Base-by-base conservation (phyloP, 2,888 invertebrate genomes). In the Nomada ferruginata region DNA sequence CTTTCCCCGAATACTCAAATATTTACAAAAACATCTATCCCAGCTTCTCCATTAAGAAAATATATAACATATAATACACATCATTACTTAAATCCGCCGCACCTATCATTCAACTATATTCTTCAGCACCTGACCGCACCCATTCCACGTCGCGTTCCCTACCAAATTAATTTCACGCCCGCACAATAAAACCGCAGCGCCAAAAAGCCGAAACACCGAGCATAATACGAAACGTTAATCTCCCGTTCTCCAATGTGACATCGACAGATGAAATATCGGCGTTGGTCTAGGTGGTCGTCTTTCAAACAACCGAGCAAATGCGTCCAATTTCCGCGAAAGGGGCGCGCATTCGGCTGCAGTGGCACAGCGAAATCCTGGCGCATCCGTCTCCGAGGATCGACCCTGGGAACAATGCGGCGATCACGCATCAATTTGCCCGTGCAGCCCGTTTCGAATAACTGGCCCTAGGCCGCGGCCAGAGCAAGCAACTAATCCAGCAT, bases 351-450 rank as follows among this genome's bases (percentile, higher is more conserved):
- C 74, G 76, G 79, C 73, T 74, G 59, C 65, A 44, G 57, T 63
- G 60, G 76, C 57, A 50, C 69, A 36, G 60, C 71, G 71, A 68
- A 83, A 85, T 83, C 79, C 66, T 68, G 70, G 57, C 60, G 57
- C 74, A 82, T 81, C 72, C 79, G 74, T 85, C 74, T 80, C 69
- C 23, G 81, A 71, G 66, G 74, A 75, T 71, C 59, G 23, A 60
- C 42, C 36, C 68, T 55, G 86, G 52, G 83, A 77, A 90, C 89
- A 89, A 90, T 90, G 75, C 83, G 81, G 65, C 85, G 89, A 90
- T 91, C 87, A 86, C 85, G 85, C 87, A 88, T 89, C 89, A 88
- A 91, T 90, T 91, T 89, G 88, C 85, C 86, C 72, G 85, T 76
- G 81, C 85, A 86, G 86, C 87, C 87, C 90, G 87, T 84, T 83